Evolutionary conservation across 2,797 vertebrate genomes (phyloP), one percentile per base, ranked within the genome.

Genomic region (Fistularia tabacaria): DNA sequence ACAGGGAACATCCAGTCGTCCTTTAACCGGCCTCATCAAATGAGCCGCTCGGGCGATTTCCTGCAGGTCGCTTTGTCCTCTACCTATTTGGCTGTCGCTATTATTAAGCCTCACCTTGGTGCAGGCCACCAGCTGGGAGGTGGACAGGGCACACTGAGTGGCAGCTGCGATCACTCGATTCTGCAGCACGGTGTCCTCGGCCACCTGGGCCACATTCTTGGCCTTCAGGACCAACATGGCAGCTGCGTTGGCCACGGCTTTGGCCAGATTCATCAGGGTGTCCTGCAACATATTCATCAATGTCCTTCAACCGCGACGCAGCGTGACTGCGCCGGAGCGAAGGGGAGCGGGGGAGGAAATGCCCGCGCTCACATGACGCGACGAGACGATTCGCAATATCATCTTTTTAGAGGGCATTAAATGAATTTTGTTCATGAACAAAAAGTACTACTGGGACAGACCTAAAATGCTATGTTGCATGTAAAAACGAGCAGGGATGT

Each of bases 221-320:
- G 97, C 96, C 82, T 99, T 99, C 56, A 99, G 90, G 53, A 99
- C 97, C 66, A 99, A 65, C 95, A 98, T 98, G 80, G 97, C 97
- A 49, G 97, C 97, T 39, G 97, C 96, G 1, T 99, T 99, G 79
- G 97, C 97, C 64, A 99, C 97, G 1, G 97, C 96, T 89, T 99
- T 99, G 78, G 97, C 97, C 87, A 99, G 88, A 82, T 93, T 98
- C 97, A 99, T 99, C 85, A 99, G 90, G 49, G 97, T 93, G 74
- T 99, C 97, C 97, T 99, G 84, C 54, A 74, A 88, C 62, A 82
- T 59, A 77, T 79, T 73, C 74, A 78, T 80, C 80, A 79, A 54
- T 60, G 77, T 83, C 81, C 72, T 77, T 83, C 68, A 85, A 7
- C 64, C 75, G 63, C 71, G 67, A 81, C 70, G 62, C 25, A 48